Percentiles rank a stretch among this genome's conserved stretches.
These are phyloP conservation scores for Metellina segmentata DNA, from an alignment of 2,888 invertebrate species.

Conservation along the genomic window DNA sequence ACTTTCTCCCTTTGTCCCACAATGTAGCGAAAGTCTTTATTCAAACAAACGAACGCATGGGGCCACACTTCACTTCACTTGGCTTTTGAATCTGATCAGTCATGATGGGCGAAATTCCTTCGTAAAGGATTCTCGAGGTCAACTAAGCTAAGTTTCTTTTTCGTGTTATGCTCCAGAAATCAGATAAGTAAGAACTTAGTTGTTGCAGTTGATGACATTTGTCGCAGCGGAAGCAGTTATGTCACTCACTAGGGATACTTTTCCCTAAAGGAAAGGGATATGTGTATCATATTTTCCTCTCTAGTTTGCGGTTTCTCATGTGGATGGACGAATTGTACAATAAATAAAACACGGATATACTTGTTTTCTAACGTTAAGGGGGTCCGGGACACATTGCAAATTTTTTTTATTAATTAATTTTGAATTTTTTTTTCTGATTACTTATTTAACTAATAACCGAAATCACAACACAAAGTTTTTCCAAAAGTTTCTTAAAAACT, in stretches of 20 bases:
- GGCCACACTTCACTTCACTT: conserved; percentile 15
- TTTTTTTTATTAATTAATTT: too few species aligned
- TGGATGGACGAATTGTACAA: too few species aligned
- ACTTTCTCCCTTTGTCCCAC: too few species aligned
- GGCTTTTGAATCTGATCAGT: conserved; percentile 27
- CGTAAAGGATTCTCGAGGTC: background rate
- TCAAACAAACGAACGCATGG: too few species aligned
- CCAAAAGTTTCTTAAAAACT: too few species aligned
- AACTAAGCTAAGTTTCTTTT: background rate
- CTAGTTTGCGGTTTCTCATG: background rate
- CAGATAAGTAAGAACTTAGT: background rate
- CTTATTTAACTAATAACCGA: too few species aligned
- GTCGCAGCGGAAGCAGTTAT: background rate
- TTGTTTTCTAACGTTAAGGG: too few species aligned
- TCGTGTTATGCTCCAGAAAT: conserved; percentile 4
- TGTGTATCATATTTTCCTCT: background rate
- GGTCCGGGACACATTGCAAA: too few species aligned
- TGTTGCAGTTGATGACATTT: background rate
- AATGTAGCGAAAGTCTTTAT: too few species aligned
- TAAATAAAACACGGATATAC: too few species aligned
- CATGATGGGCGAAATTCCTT: conserved; percentile 24
- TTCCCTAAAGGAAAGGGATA: background rate
- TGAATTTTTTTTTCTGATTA: too few species aligned
- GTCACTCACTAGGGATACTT: background rate
- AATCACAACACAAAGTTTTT: too few species aligned